Conservation (phyloP, 2,888 invertebrate genomes). For the Cistogaster globosa region DNA sequence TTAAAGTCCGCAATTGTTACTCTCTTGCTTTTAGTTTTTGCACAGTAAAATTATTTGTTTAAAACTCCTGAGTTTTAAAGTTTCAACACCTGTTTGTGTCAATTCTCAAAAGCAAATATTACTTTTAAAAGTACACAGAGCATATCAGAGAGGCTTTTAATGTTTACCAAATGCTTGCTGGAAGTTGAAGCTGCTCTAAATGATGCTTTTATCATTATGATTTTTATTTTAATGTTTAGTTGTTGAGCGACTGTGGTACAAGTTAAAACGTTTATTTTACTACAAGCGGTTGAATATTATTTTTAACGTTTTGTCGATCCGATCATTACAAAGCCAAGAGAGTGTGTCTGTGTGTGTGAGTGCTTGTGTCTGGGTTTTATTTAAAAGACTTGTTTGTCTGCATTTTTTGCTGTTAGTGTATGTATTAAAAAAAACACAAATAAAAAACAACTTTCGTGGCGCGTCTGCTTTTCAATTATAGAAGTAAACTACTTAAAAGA, state of each 20-base stretch:
- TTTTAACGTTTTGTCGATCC: not conserved
- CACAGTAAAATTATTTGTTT: constrained; percentile 51
- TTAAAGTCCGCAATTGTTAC: not conserved
- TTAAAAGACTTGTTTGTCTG: constrained; percentile 66
- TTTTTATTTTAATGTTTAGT: constrained; percentile 58
- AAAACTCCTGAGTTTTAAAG: constrained; percentile 25
- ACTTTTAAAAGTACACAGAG: not conserved
- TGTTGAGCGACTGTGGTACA: constrained; percentile 61
- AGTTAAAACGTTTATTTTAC: constrained; percentile 41
- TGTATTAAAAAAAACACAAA: constrained; percentile 38
- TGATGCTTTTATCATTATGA: constrained; percentile 62
- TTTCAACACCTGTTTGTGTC: constrained; percentile 56
- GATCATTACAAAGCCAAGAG: not conserved
- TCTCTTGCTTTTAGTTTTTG: constrained; percentile 23
- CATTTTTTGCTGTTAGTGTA: constrained; percentile 60
- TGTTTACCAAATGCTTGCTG: not conserved
- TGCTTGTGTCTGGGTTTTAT: constrained; percentile 23
- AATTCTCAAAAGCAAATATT: constrained; percentile 1
- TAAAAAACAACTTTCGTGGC: constrained; percentile 64
- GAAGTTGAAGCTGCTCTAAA: constrained; percentile 52
- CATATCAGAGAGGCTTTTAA: not conserved
- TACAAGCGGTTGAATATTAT: constrained; percentile 27
- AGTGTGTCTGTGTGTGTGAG: not conserved
- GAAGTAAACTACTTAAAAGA: constrained; percentile 49
- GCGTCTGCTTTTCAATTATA: constrained; percentile 63